Base-by-base conservation (phyloP, 2,888 invertebrate genomes). In the Notodromas monacha region DNA sequence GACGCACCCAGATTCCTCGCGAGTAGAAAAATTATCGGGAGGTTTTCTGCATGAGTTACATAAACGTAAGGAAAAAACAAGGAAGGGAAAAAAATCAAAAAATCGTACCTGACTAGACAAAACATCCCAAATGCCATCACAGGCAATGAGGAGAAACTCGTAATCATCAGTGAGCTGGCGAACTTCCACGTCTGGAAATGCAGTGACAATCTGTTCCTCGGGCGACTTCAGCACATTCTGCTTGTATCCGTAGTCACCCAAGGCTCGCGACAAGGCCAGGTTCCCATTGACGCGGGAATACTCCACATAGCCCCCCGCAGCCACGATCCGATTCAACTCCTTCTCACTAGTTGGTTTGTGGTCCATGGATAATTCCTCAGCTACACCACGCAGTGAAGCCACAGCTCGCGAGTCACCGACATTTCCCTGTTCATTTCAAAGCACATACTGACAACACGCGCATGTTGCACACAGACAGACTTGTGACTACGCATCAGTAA, bases 71-170 rank as follows among this genome's bases (percentile, higher is more conserved):
- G n/a, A n/a, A n/a, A n/a, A n/a, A n/a, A n/a, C n/a, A n/a, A n/a
- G n/a, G n/a, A n/a, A n/a, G n/a, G 21, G n/a, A n/a, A n/a, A 21
- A 6, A 8, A 8, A 8, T 21, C 21, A 21, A 6, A 32, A 26
- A 31, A 10, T 40, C 43, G 41, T 40, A 61, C 63, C 54, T 76
- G 68, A 49, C 77, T 89, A 30, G 67, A 72, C 57, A 96, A 60
- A 14, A 92, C 92, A 50, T 96, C 96, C 92, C 96, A 96, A 40
- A 96, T 92, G 14, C 96, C 96, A 49, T 96, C 96, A 49, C 92
- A 96, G 0, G 92, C 96, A 40, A 96, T 56, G 21, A 96, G 63
- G 32, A 92, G 60, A 47, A 96, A 96, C 54, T 96, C 89, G 68
- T 79, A 79, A 36, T 84, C 76, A n/a, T 66, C 60, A 26, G 61